Evolutionary conservation across 1,140 invertebrate species (phyloP), one percentile per base, ranked within the genome.

Genomic region (Rhysida immarginata): DNA sequence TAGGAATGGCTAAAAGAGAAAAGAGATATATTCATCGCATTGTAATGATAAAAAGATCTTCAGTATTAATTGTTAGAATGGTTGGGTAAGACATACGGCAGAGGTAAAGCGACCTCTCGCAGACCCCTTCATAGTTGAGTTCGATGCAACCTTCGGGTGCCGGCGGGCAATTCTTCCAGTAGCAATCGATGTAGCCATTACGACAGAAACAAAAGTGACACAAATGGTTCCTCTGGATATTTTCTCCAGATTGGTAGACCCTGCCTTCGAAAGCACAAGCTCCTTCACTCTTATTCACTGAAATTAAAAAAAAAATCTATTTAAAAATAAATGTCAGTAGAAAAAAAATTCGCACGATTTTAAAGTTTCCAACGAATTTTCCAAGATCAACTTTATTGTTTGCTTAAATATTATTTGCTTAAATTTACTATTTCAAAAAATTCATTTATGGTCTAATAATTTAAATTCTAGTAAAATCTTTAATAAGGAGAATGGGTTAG

Each of bases 201-300:
- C 61, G 42, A 54, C 61, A 62, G 49, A 62, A 46, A 50, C 61
- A 62, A 44, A 63, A 62, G 55, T 62, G 59, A 45, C 61, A 62
- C 2, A 57, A 60, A 53, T 62, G 55, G 45, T 42, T 43, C 18
- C 56, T 54, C 13, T 50, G 43, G 42, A 59, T 58, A 25, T 53
- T 41, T 35, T 57, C 2, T 24, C 57, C 45, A n/a, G 25, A 29
- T 11, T 3, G 5, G 26, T 57, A 57, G 13, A 56, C 29, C 48
- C 23, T 16, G 11, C 35, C 23, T 13, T 57, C 27, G n/a, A 23
- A 42, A 26, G 24, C 21, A 43, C 55, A 56, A 25, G 21, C 24
- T 26, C 49, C 49, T 8, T 51, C 49, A 18, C 11, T 14, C 21
- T 48, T 48, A 23, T 48, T 48, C 11, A 48, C 45, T 48, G 21